phyloP scores from a whole-genome alignment of 2,797 vertebrate species.

The Hephaestus fuliginosus region DNA sequence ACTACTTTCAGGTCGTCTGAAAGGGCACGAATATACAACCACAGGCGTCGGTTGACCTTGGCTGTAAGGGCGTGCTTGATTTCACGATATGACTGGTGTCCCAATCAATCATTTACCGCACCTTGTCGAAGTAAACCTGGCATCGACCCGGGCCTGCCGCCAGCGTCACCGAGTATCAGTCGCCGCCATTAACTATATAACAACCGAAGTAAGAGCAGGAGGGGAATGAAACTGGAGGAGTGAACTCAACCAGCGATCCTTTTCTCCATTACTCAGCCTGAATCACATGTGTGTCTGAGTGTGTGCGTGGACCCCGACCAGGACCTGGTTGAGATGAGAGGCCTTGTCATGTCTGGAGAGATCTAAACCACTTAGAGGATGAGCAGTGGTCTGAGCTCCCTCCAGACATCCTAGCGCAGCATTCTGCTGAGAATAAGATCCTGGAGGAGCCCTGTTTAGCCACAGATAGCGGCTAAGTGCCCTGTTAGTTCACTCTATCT shows the following conservation, averaged over 20 bases:
- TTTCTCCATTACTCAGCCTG: constrained; percentile 56
- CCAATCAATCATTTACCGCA: constrained; percentile 62
- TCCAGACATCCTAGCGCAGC: constrained; percentile 59
- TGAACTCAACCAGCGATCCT: constrained; percentile 18
- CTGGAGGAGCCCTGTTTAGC: constrained; percentile 62
- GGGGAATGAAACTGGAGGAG: constrained; percentile 47
- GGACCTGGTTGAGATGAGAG: constrained; percentile 33
- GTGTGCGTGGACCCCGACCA: constrained; percentile 8
- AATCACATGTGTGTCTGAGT: constrained; percentile 20
- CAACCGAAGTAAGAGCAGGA: constrained; percentile 28
- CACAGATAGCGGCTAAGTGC: constrained; percentile 73
- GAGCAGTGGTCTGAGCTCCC: constrained; percentile 61
- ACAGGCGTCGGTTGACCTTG: constrained; percentile 45
- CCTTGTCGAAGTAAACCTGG: constrained; percentile 45
- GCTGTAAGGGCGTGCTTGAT: constrained; percentile 44
- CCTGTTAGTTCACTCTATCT: constrained; percentile 76
- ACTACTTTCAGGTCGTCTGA: constrained; percentile 39
- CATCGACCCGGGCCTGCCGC: neutral
- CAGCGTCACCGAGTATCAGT: constrained; percentile 8
- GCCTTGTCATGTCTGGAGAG: constrained; percentile 54
- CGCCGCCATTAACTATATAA: constrained; percentile 51
- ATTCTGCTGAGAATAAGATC: constrained; percentile 59
- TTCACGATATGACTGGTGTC: constrained; percentile 34
- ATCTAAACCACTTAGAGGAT: constrained; percentile 68
- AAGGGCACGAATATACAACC: constrained; percentile 32